phyloP scores from a whole-genome alignment of 37 sponge, comb jelly and placozoan species.

The Eunapius fragilis region DNA sequence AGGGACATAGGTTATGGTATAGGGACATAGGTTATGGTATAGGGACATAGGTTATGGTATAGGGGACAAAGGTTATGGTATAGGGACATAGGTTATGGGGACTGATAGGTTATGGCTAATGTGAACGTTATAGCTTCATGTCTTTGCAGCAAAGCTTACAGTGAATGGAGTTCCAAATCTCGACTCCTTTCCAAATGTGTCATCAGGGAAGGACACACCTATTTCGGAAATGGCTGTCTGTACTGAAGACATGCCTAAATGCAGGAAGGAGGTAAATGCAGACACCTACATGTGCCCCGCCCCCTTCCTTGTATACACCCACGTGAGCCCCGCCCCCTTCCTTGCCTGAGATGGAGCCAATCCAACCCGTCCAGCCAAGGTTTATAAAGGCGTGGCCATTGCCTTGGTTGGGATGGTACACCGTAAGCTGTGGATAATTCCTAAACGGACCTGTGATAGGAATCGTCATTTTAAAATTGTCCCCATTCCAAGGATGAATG shows the following conservation, averaged over 20 bases:
- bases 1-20: too few species aligned
- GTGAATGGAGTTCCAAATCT: conserved; percentile 89
- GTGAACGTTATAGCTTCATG: not conserved
- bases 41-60: too few species aligned
- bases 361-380: conserved; percentile 88
- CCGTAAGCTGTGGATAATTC: conserved; percentile 88
- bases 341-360: conserved; percentile 87
- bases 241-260: conserved; percentile 60
- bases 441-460: conserved; percentile 75
- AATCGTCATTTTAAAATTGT: too few species aligned
- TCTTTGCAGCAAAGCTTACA: conserved; percentile 28
- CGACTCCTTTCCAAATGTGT: conserved; percentile 85
- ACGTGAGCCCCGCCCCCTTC: not conserved
- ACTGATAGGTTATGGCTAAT: too few species aligned
- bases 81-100: too few species aligned
- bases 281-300: too few species aligned
- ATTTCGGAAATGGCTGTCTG: conserved; percentile 82
- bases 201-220: conserved; percentile 88
- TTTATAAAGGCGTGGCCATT: conserved; percentile 85
- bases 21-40: too few species aligned
- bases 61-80: too few species aligned
- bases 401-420: conserved; percentile 78
- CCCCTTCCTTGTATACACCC: too few species aligned
- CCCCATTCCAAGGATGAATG: too few species aligned
- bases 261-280: too few species aligned